Evolutionary conservation across 1,140 invertebrate genomes (phyloP), one percentile per base, ranked within the genome.

Genomic region (Apis florea): DNA sequence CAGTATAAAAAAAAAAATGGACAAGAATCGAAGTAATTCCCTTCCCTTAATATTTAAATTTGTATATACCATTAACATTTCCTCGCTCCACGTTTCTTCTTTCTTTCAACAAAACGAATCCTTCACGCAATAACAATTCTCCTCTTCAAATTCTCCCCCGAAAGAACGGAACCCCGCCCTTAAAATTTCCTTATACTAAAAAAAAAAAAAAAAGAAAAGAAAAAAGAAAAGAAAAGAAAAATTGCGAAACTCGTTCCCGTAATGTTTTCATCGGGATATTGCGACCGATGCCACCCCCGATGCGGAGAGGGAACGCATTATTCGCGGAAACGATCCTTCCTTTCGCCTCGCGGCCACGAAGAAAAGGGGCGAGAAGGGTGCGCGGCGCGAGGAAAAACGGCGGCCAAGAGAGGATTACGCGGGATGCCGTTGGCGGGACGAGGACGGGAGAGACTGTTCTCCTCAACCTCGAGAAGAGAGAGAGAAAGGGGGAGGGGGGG

Each of bases 241-340:
- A 61, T 64, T 69, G 61, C 77, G 79, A 86, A 85, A 73, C 80
- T 83, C 75, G 84, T 85, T 73, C 63, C 61, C 74, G 76, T 71
- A 74, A 80, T 84, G 73, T 69, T 81, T 74, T 72, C 82, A 78
- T 73, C 72, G 47, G 69, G 71, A 81, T 87, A 87, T 86, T 84
- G 69, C 68, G 73, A 76, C 70, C 61, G 71, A 87, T 86, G 72
- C 69, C 69, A 19, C 58, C 26, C 77, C 54, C 73, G 70, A 63
- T 81, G 68, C 58, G 74, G 66, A 80, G 63, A 68, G 84, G 75
- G 71, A 87, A 84, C 82, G 66, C 84, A 85, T 85, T 89, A 90
- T 82, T 87, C 83, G 85, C 69, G 84, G 72, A 84, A 89, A 83
- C 88, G 84, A 88, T 87, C 86, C 85, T 85, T 81, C 79, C 74